These are phyloP conservation scores for Scaptomyza pallida DNA, from an alignment of 1,140 invertebrate species.

Conservation along the genomic window DNA sequence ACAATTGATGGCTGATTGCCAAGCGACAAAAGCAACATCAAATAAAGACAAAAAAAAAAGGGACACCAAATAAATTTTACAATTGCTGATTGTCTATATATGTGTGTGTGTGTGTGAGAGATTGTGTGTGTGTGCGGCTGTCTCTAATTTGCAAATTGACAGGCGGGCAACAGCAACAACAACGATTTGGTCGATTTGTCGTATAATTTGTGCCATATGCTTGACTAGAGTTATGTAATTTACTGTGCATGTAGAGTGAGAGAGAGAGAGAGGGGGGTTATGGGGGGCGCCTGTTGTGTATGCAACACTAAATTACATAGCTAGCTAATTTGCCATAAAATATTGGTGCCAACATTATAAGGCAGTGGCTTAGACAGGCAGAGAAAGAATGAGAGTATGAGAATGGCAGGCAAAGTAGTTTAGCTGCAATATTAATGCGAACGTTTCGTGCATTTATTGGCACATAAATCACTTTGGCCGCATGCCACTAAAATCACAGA, in stretches of 20 bases:
- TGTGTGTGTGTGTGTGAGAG: slow-evolving; percentile 13
- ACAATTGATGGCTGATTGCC: slow-evolving; percentile 72
- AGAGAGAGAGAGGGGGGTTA: no score
- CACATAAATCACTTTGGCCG: slow-evolving; percentile 67
- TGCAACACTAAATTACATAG: slow-evolving; percentile 69
- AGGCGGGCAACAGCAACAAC: slow-evolving; percentile 35
- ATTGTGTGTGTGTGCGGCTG: slow-evolving; percentile 7
- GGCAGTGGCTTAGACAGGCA: slow-evolving; percentile 8
- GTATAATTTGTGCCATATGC: slow-evolving; percentile 70
- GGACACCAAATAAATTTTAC: slow-evolving; percentile 43
- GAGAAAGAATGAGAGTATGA: no score
- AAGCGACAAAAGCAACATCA: slow-evolving; percentile 34
- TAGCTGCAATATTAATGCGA: slow-evolving; percentile 70
- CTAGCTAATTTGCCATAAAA: slow-evolving; percentile 68
- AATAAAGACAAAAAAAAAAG: slow-evolving; percentile 14
- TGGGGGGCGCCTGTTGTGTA: slow-evolving; percentile 42
- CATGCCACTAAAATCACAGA: slow-evolving; percentile 61
- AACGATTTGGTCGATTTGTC: slow-evolving; percentile 50
- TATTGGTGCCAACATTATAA: slow-evolving; percentile 29
- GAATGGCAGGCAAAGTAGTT: no score
- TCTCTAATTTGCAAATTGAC: slow-evolving; percentile 71
- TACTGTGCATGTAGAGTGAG: slow-evolving; percentile 51
- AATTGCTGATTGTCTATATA: slow-evolving; percentile 31
- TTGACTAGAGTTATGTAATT: slow-evolving; percentile 66
- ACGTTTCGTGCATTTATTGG: slow-evolving; percentile 72